A percentile compares a stretch with the other conserved stretches of the same genome.
These are phyloP conservation scores for Phaedon cochleariae DNA, from an alignment of 2,888 invertebrate species.

Conservation along the genomic window DNA sequence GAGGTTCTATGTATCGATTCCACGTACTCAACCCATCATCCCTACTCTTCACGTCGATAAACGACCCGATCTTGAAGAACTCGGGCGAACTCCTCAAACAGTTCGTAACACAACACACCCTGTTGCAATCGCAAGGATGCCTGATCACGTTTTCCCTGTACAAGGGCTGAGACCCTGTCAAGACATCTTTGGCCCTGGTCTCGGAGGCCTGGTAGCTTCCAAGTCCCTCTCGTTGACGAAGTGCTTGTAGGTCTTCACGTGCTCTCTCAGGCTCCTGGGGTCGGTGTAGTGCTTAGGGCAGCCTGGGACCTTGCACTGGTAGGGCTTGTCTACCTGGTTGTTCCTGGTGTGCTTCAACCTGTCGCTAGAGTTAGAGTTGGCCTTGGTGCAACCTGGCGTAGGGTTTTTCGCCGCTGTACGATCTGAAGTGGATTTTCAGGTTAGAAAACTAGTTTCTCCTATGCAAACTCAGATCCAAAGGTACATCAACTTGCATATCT, in stretches of 20 bases:
- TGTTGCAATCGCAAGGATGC: slow-evolving; percentile 35
- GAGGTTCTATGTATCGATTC: slow-evolving; percentile 36
- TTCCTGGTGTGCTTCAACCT: slow-evolving; percentile 93
- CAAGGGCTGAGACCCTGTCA: slow-evolving; percentile 13
- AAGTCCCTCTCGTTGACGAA: slow-evolving; percentile 59
- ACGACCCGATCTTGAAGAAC: slow-evolving; percentile 48
- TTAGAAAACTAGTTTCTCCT: slow-evolving; percentile 67
- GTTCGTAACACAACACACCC: slow-evolving; percentile 32
- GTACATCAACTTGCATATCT: slow-evolving; percentile 62
- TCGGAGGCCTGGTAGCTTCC: slow-evolving; percentile 14
- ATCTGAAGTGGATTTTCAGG: slow-evolving; percentile 88
- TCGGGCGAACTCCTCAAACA: slow-evolving; percentile 40
- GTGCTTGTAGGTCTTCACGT: slow-evolving; percentile 91
- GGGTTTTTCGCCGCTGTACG: slow-evolving; percentile 93
- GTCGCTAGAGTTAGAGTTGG: slow-evolving; percentile 94
- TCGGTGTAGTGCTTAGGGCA: slow-evolving; percentile 94
- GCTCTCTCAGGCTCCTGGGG: slow-evolving; percentile 91
- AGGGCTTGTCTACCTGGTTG: slow-evolving; percentile 92
- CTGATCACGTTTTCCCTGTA: slow-evolving; percentile 37
- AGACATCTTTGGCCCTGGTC: slow-evolving; percentile 2
- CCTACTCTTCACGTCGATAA: slow-evolving; percentile 45
- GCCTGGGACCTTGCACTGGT: slow-evolving; percentile 88
- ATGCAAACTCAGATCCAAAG: slow-evolving; percentile 71
- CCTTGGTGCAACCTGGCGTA: slow-evolving; percentile 92
- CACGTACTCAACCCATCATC: slow-evolving; percentile 31